phyloP scores from a whole-genome alignment of 2,113 vertebrate species.

The Hiodon tergisus region DNA sequence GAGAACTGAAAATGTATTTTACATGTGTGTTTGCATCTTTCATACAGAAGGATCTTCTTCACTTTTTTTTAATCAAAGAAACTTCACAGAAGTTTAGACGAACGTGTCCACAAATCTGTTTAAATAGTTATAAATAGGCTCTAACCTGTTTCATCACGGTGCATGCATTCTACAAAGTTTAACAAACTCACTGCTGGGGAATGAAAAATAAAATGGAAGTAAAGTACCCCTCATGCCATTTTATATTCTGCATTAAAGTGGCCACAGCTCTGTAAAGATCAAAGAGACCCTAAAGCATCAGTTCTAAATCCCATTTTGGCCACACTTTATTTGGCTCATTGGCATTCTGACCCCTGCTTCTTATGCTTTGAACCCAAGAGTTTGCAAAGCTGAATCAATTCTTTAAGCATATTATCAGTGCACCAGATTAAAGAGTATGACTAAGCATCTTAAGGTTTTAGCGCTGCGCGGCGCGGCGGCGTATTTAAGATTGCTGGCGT shows the following conservation, averaged over 20 bases:
- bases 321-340: conserved; percentile 70
- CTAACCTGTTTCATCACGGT: conserved; percentile 19
- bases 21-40: not conserved
- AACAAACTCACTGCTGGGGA: conserved; percentile 31
- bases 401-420: conserved; percentile 73
- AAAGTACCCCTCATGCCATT: conserved; percentile 37
- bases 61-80: not conserved
- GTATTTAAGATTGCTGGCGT: conserved; percentile 43
- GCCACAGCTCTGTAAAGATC: conserved; percentile 59
- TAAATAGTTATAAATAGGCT: conserved; percentile 4
- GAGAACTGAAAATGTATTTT: too few relatives aligned
- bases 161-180: conserved; percentile 28
- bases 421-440: conserved; percentile 65
- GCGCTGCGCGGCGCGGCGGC: conserved; percentile 53
- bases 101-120: too few relatives aligned
- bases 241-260: conserved; percentile 57
- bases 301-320: conserved; percentile 66
- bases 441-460: conserved; percentile 72
- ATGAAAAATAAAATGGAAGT: not conserved
- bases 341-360: conserved; percentile 70
- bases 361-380: conserved; percentile 68
- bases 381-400: conserved; percentile 67
- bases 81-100: too few relatives aligned
- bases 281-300: conserved; percentile 60
- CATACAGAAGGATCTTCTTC: not conserved